Conservation (phyloP, 2,797 vertebrate species). For the Myotis findleyi region DNA sequence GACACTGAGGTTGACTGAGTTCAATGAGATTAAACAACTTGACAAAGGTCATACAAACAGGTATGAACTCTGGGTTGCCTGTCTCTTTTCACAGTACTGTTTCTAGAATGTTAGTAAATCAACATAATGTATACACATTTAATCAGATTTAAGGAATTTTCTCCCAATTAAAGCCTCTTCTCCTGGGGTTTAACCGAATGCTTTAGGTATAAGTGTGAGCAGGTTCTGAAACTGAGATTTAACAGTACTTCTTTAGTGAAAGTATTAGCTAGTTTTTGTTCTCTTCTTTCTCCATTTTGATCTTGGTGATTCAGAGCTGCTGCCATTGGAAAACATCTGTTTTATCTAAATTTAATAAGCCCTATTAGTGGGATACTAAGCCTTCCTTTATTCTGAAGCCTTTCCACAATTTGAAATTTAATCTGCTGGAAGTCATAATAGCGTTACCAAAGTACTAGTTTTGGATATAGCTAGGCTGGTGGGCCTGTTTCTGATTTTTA, state of each 20-base stretch:
- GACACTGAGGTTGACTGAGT: slow-evolving; percentile 17
- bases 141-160: slow-evolving; percentile 20
- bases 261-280: slow-evolving; percentile 62
- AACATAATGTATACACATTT: slow-evolving; percentile 10
- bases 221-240: slow-evolving; percentile 49
- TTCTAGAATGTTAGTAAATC: slow-evolving; percentile 45
- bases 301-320: slow-evolving; percentile 71
- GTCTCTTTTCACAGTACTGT: background rate
- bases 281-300: slow-evolving; percentile 61
- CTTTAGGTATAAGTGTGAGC: background rate
- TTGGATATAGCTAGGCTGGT: slow-evolving; percentile 57
- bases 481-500: slow-evolving; percentile 74
- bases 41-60: background rate
- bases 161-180: slow-evolving; percentile 8
- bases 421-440: slow-evolving; percentile 68
- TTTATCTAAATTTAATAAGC: slow-evolving; percentile 79
- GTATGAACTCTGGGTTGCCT: background rate
- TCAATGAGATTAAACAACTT: slow-evolving; percentile 42
- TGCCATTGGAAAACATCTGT: slow-evolving; percentile 78
- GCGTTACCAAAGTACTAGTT: slow-evolving; percentile 68
- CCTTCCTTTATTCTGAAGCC: slow-evolving; percentile 73
- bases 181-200: slow-evolving; percentile 34
- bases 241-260: background rate
- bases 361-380: slow-evolving; percentile 72
- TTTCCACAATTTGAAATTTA: slow-evolving; percentile 74